Evolutionary conservation across 64 coral and sea anemone genomes (phyloP).

Genomic region (Stichodactyla helianthus): DNA sequence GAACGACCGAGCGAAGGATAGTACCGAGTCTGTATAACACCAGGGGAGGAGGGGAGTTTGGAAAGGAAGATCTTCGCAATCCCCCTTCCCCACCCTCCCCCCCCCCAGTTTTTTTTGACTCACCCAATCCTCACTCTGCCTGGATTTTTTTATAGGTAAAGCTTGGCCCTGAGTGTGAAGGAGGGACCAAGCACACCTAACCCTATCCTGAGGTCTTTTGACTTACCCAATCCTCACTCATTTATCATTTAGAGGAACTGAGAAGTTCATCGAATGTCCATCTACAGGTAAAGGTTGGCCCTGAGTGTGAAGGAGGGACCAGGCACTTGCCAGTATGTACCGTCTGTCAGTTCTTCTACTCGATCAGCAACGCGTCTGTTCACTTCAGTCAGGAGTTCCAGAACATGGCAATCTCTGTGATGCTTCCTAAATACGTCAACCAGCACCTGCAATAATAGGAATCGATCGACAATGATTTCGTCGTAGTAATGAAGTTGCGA

Average conservation of each 20-base stretch:
- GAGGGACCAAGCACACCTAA: not conserved
- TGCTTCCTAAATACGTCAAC: not conserved
- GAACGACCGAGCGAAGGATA: too few species aligned
- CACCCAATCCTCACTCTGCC: too few species aligned
- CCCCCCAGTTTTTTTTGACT: too few species aligned
- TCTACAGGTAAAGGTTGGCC: not conserved
- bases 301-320: not conserved
- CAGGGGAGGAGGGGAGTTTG: too few species aligned
- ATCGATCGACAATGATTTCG: not conserved
- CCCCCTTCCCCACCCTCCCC: too few species aligned
- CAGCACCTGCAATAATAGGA: not conserved
- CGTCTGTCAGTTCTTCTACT: not conserved
- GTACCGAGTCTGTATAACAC: too few species aligned
- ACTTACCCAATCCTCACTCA: too few species aligned
- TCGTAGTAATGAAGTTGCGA: not conserved
- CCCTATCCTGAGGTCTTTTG: too few species aligned
- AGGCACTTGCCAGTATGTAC: not conserved
- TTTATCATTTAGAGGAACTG: too few species aligned
- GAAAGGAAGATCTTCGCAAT: too few species aligned
- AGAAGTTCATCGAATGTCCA: not conserved
- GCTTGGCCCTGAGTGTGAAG: not conserved
- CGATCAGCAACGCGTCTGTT: conserved; percentile 2
- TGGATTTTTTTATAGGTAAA: not conserved
- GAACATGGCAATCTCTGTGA: not conserved
- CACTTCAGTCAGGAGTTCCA: not conserved